Evolutionary conservation across 2,888 invertebrate species (phyloP).

Genomic region (Patella depressa): DNA sequence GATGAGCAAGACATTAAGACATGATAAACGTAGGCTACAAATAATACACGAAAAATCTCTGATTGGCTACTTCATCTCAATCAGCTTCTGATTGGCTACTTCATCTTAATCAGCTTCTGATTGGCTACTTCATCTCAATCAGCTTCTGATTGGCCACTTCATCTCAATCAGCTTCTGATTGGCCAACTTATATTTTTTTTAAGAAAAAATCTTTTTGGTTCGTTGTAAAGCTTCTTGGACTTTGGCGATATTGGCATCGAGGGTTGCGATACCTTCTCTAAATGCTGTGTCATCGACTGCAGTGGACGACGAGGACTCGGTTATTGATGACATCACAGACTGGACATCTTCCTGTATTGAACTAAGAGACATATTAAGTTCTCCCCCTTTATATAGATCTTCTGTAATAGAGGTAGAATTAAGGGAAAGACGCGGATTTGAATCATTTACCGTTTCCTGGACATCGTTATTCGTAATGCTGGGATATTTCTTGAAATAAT

Average conservation of each 20-base stretch:
- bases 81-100: too few relatives aligned
- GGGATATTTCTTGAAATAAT: constrained; percentile 60
- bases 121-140: too few relatives aligned
- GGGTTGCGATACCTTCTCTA: constrained; percentile 57
- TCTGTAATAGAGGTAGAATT: constrained; percentile 32
- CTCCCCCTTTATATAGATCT: constrained; percentile 44
- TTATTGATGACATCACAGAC: constrained; percentile 42
- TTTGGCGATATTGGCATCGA: constrained; percentile 64
- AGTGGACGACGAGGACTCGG: constrained; percentile 40
- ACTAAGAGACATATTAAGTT: constrained; percentile 57
- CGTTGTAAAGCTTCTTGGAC: constrained; percentile 57
- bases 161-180: too few relatives aligned
- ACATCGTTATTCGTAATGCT: neutral
- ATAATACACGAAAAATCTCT: too few relatives aligned
- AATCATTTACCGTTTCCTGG: neutral
- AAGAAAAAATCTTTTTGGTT: constrained; percentile 56
- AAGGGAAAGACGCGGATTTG: neutral
- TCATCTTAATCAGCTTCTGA: too few relatives aligned
- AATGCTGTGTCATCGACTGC: constrained; percentile 60
- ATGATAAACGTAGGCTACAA: too few relatives aligned
- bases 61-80: too few relatives aligned
- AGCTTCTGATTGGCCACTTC: too few relatives aligned
- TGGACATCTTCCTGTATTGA: constrained; percentile 55
- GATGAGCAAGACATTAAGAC: too few relatives aligned
- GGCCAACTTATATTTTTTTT: neutral